These are phyloP conservation scores for Tichodroma muraria DNA, from an alignment of 2,113 vertebrate species.

Conservation along the genomic window DNA sequence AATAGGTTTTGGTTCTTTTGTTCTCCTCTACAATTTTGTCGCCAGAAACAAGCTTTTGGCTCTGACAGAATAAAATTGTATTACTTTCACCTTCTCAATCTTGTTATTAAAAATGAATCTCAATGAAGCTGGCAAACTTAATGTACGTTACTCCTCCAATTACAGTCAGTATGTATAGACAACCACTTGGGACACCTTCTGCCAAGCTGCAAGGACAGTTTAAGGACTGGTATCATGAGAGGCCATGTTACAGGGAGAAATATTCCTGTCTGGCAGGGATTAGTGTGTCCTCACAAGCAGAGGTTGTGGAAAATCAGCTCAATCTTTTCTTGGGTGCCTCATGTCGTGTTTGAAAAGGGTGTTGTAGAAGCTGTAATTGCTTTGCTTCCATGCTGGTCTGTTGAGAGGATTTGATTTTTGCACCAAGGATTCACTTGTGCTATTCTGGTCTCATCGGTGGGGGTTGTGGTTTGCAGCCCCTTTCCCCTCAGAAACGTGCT, in stretches of 20 bases:
- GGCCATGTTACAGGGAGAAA: background rate
- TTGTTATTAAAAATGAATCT: background rate
- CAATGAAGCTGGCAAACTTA: background rate
- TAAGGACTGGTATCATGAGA: background rate
- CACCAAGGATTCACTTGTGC: background rate
- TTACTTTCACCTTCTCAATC: conserved; percentile 23
- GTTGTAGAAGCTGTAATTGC: background rate
- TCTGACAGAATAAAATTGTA: background rate
- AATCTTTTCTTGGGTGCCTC: background rate
- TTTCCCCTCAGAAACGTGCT: background rate
- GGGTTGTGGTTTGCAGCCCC: background rate
- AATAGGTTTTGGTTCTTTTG: background rate
- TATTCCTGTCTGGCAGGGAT: background rate
- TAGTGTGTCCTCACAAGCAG: background rate
- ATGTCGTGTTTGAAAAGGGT: background rate
- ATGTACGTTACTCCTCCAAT: background rate
- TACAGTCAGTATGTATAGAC: background rate
- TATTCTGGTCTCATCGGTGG: background rate
- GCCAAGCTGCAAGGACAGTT: conserved; percentile 12
- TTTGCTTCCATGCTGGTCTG: background rate
- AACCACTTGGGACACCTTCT: background rate
- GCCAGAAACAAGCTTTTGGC: background rate
- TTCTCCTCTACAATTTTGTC: background rate
- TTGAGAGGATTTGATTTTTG: background rate
- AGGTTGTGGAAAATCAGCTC: background rate